These are phyloP conservation scores for Armadillidium nasatum DNA, from an alignment of 1,140 invertebrate species.

Conservation along the genomic window DNA sequence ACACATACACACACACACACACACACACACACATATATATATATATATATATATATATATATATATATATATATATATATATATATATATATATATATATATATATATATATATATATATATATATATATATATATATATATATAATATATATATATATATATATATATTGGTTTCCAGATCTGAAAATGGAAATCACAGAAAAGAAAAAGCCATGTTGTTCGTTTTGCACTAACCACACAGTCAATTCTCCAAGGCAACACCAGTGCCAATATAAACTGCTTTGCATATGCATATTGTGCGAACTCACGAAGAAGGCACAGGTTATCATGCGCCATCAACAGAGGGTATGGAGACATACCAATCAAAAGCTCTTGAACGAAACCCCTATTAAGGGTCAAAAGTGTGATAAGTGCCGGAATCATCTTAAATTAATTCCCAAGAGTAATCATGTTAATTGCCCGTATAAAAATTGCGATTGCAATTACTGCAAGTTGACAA, in stretches of 20 bases:
- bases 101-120: no score
- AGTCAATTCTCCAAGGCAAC: not conserved
- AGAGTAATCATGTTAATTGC: constrained; percentile 22
- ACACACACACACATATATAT: no score
- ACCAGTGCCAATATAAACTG: not conserved
- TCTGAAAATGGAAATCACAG: not conserved
- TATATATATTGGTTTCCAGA: no score
- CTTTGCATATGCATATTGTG: not conserved
- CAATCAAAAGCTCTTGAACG: not conserved
- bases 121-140: no score
- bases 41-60: no score
- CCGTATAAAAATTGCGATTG: constrained; percentile 21
- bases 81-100: no score
- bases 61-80: no score
- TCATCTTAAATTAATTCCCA: constrained; percentile 16
- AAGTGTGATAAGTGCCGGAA: constrained; percentile 28
- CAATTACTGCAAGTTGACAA: not conserved
- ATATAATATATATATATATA: no score
- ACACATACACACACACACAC: no score
- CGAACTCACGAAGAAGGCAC: not conserved
- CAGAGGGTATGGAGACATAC: not conserved
- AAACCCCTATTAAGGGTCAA: not conserved
- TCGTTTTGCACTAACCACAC: not conserved
- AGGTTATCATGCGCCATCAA: constrained; percentile 8
- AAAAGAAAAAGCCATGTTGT: not conserved